Conservation (phyloP, 2,888 invertebrate species). For the Meliscaeva auricollis region DNA sequence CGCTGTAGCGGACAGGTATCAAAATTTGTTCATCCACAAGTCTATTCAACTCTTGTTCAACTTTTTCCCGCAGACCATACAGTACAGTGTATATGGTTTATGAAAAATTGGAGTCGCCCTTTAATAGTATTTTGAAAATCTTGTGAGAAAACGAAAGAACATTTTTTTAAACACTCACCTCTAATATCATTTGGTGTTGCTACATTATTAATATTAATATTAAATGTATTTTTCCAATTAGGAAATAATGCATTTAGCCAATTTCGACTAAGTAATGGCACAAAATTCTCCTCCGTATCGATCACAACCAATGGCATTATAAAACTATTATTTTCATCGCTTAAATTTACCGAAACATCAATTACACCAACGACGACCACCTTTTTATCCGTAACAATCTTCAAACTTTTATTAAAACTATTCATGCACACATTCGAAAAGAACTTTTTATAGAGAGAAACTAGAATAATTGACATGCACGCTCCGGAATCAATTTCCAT, state of each 20-base stretch:
- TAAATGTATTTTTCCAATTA: constrained; percentile 33
- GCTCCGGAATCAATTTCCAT: constrained; percentile 70
- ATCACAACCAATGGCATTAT: constrained; percentile 54
- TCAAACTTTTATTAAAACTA: constrained; percentile 17
- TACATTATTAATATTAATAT: not conserved
- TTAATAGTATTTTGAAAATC: constrained; percentile 53
- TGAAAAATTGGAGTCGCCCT: constrained; percentile 50
- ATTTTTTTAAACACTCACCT: constrained; percentile 41
- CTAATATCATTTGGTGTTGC: constrained; percentile 9
- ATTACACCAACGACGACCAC: constrained; percentile 52
- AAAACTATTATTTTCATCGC: constrained; percentile 2
- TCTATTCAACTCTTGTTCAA: constrained; percentile 49
- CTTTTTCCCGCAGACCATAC: constrained; percentile 48
- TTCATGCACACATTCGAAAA: constrained; percentile 38
- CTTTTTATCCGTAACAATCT: constrained; percentile 42
- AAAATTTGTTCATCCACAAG: constrained; percentile 71
- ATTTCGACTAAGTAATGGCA: constrained; percentile 51
- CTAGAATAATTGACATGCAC: constrained; percentile 54
- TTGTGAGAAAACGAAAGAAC: constrained; percentile 27
- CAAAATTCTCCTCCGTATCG: constrained; percentile 42
- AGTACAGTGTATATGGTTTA: constrained; percentile 44
- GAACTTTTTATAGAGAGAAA: constrained; percentile 44
- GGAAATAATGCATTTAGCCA: constrained; percentile 56
- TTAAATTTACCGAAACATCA: constrained; percentile 24
- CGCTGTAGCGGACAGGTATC: constrained; percentile 72